phyloP scores from a whole-genome alignment of 2,888 invertebrate species.

The Ochropleura leucogaster region DNA sequence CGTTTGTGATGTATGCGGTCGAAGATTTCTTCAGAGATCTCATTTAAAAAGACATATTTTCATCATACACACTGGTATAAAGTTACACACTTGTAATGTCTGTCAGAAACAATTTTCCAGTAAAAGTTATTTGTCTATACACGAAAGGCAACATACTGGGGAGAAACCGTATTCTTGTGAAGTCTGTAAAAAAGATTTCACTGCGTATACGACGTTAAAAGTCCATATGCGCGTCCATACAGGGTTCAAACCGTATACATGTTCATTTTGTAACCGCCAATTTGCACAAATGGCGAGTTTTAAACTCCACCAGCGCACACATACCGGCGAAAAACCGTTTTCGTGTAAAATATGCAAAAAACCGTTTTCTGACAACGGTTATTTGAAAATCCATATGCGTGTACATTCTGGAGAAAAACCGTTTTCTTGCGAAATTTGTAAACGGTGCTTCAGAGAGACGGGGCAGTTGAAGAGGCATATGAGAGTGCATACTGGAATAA shows the following conservation, averaged over 20 bases:
- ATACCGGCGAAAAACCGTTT: constrained; percentile 83
- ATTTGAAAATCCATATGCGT: constrained; percentile 85
- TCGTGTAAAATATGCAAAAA: constrained; percentile 84
- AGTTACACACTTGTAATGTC: constrained; percentile 79
- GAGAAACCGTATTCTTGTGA: constrained; percentile 83
- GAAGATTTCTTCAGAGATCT: constrained; percentile 82
- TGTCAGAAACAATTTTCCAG: constrained; percentile 85
- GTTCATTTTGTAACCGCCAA: constrained; percentile 80
- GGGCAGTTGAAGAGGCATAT: constrained; percentile 84
- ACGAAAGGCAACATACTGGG: constrained; percentile 84
- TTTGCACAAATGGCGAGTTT: constrained; percentile 87
- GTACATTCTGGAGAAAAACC: constrained; percentile 85
- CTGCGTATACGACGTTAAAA: constrained; percentile 84
- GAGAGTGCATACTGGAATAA: constrained; percentile 82
- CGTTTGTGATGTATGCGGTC: constrained; percentile 84
- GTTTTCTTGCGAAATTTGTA: constrained; percentile 81
- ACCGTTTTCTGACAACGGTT: constrained; percentile 85
- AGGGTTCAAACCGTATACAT: constrained; percentile 83
- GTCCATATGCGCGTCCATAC: constrained; percentile 86
- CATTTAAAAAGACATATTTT: constrained; percentile 85
- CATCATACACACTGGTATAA: constrained; percentile 83
- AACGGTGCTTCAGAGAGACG: constrained; percentile 81
- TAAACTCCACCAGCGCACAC: constrained; percentile 83
- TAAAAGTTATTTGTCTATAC: constrained; percentile 84
- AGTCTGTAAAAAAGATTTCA: constrained; percentile 84